A percentile compares a stretch with the other conserved stretches of the same genome.
Conservation (phyloP, 1,140 invertebrate species). For the Mizuhopecten yessoensis region DNA sequence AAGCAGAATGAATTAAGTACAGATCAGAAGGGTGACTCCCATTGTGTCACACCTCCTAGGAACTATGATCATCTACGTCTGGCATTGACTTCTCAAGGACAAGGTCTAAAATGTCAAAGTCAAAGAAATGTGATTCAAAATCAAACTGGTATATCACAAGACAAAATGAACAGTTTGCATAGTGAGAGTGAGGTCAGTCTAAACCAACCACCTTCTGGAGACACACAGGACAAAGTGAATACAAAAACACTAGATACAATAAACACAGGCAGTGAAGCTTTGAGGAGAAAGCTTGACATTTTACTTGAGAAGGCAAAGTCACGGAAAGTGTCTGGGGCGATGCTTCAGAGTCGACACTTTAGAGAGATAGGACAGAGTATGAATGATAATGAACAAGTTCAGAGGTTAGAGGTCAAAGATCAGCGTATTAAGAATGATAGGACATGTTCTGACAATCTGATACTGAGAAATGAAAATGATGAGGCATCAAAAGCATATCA, state of each 20-base stretch:
- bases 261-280: not conserved
- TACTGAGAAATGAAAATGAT: not conserved
- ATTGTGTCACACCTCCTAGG: not conserved
- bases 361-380: not conserved
- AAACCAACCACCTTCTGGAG: not conserved
- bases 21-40: not conserved
- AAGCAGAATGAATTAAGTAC: not conserved
- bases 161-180: not conserved
- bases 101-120: not conserved
- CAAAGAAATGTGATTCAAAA: not conserved
- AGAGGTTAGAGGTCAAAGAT: not conserved
- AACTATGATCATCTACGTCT: not conserved
- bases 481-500: not conserved
- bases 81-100: not conserved
- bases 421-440: not conserved
- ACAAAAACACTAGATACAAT: not conserved
- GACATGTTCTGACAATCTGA: not conserved
- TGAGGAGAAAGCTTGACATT: not conserved
- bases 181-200: not conserved
- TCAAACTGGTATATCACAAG: not conserved
- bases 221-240: not conserved
- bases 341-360: slow-evolving; percentile 18
- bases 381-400: not conserved
- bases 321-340: not conserved
- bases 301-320: not conserved